Conservation (phyloP, 2,888 invertebrate species). For the Harmothoe impar region DNA sequence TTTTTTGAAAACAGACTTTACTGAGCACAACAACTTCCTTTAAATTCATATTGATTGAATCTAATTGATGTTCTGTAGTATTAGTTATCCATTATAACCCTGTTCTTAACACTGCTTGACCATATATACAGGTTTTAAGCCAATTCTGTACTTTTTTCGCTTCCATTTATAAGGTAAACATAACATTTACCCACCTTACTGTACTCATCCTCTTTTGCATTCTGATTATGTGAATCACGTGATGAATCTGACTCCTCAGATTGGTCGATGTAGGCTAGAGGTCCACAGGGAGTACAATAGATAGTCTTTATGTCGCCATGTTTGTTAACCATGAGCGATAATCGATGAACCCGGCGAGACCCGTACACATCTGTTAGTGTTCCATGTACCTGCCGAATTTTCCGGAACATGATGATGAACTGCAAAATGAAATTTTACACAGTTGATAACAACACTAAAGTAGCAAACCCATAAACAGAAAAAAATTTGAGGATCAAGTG, state of each 20-base stretch:
- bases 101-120: no score
- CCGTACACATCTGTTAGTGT: constrained; percentile 68
- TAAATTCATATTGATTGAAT: no score
- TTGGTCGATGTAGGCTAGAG: constrained; percentile 65
- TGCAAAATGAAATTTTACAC: constrained; percentile 41
- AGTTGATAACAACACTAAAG: no score
- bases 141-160: no score
- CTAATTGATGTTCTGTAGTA: no score
- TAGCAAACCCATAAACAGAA: no score
- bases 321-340: constrained; percentile 67
- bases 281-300: constrained; percentile 71
- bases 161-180: no score
- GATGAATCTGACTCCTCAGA: constrained; percentile 61
- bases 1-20: no score
- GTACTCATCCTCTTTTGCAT: constrained; percentile 65
- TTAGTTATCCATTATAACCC: no score
- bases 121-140: no score
- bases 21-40: no score
- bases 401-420: constrained; percentile 64
- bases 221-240: constrained; percentile 62
- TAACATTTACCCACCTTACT: constrained; percentile 64
- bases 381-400: constrained; percentile 64
- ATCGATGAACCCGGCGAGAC: constrained; percentile 66
- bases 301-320: constrained; percentile 67
- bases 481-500: no score